Evolutionary conservation across 1,140 invertebrate genomes (phyloP), one percentile per base, ranked within the genome.

Genomic region (Oryctes rhinoceros): DNA sequence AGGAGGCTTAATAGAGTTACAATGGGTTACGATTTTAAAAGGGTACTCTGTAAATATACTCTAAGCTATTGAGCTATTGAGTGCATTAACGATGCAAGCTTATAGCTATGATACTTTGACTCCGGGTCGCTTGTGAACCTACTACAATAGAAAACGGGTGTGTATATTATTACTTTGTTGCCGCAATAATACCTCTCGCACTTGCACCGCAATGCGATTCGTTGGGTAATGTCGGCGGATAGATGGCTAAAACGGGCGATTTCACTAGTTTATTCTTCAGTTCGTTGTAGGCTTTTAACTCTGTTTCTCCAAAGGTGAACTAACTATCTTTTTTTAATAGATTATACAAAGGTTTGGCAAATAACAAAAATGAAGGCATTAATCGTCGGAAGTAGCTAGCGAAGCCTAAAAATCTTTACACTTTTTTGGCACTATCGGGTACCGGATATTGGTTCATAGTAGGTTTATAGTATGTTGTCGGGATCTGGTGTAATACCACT

Each of bases 11-110:
- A 86, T 84, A 71, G 80, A 82, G 79, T 82, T 81, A 79, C 84
- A 87, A 81, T 84, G 84, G 2, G 82, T 85, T 24, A 86, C 82
- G n/a, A n/a, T n/a, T 67, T 87, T 85, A 78, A 89, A 87, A n/a
- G n/a, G n/a, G n/a, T n/a, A 44, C 87, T 86, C 59, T 87, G 82
- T 20, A 91, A 82, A 83, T 89, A 91, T 24, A 86, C 81, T 80
- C 82, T 79, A 78, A 88, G 89, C 49, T n/a, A n/a, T n/a, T n/a
- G n/a, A n/a, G n/a, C 87, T 84, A 75, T 88, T 82, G 15, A 90
- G 83, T 0, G 87, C 86, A 81, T 86, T 85, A 7, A 90, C 81
- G 20, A 90, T 84, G 5, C 90, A 89, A 62, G 87, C 80, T 82
- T 90, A 87, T 85, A 87, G 78, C 86, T 87, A 13, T 83, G 81